phyloP scores from a whole-genome alignment of 2,888 invertebrate genomes.

The Anthoptus insignis region DNA sequence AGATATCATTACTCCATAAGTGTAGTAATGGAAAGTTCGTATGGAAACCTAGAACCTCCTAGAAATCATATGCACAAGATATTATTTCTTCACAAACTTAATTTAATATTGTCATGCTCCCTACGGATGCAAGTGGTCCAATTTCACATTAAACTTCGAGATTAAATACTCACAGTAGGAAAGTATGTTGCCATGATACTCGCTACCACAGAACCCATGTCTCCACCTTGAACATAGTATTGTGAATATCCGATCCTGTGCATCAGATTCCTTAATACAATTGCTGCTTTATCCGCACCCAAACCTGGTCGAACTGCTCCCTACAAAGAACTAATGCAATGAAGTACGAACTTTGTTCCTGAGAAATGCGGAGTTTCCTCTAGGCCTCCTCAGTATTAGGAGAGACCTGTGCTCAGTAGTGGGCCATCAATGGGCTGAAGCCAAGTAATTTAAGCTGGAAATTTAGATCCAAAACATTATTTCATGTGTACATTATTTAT shows the following conservation, averaged over 20 bases:
- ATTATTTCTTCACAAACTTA: too few relatives aligned
- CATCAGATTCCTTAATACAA: slow-evolving; percentile 90
- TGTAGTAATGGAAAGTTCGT: slow-evolving; percentile 83
- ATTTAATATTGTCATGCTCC: too few relatives aligned
- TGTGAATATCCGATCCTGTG: slow-evolving; percentile 86
- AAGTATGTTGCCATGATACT: slow-evolving; percentile 87
- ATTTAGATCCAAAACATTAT: too few relatives aligned
- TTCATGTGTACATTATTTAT: too few relatives aligned
- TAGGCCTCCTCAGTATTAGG: too few relatives aligned
- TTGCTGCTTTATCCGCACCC: slow-evolving; percentile 84
- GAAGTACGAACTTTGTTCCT: too few relatives aligned
- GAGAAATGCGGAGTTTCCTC: too few relatives aligned
- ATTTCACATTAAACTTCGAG: too few relatives aligned
- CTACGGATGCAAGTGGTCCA: too few relatives aligned
- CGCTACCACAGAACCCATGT: slow-evolving; percentile 89
- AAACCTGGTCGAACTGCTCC: slow-evolving; percentile 86
- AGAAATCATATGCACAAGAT: neutral
- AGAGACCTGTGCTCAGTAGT: too few relatives aligned
- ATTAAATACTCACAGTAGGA: slow-evolving; percentile 75
- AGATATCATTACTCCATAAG: neutral
- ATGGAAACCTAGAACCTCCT: slow-evolving; percentile 82
- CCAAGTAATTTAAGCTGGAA: too few relatives aligned
- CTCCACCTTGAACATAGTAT: slow-evolving; percentile 92
- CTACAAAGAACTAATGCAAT: slow-evolving; percentile 64
- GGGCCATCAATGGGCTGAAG: too few relatives aligned